Conservation (phyloP, 2,888 invertebrate genomes). For the Ditylenchus weischeri region DNA sequence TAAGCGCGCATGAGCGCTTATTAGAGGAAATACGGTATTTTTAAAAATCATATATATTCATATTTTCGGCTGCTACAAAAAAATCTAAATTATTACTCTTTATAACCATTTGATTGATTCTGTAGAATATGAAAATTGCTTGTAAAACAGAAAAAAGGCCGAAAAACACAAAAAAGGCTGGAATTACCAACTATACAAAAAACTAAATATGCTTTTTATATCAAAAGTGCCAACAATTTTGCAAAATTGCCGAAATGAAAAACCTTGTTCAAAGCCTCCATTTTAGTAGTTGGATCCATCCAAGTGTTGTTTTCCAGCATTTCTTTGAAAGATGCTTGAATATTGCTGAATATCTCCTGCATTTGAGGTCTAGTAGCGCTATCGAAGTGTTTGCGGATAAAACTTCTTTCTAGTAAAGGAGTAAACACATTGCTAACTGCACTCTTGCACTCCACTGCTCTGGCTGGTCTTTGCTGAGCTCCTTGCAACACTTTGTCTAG, state of each 20-base stretch:
- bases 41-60: no score
- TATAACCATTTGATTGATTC: no score
- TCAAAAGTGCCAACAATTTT: not conserved
- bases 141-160: no score
- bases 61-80: no score
- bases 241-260: not conserved
- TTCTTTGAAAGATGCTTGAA: conserved; percentile 18
- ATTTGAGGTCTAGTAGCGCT: conserved; percentile 18
- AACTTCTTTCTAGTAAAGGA: conserved; percentile 18
- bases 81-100: no score
- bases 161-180: no score
- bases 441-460: conserved; percentile 25
- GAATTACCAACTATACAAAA: not conserved
- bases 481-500: conserved; percentile 30
- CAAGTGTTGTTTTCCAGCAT: conserved; percentile 26
- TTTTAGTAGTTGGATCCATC: conserved; percentile 25
- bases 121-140: no score
- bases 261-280: conserved; percentile 26
- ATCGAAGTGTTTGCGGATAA: conserved; percentile 6
- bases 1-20: no score
- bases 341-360: conserved; percentile 18
- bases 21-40: no score
- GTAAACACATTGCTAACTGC: conserved; percentile 22
- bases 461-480: conserved; percentile 16
- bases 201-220: no score